phyloP scores from a whole-genome alignment of 2,797 vertebrate genomes.

The Crenichthys baileyi region DNA sequence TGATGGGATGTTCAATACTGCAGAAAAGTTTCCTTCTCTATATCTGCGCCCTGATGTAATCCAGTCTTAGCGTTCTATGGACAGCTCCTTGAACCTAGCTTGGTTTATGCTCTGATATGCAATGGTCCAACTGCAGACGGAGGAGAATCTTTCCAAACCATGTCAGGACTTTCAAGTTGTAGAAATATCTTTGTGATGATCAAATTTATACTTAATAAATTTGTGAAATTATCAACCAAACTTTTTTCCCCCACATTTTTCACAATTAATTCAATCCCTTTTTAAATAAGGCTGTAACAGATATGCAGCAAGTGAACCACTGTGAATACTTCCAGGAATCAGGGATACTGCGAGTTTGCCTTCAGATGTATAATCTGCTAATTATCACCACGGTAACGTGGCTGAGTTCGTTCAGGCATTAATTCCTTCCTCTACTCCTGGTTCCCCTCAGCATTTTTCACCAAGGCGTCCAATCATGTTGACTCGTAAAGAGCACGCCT shows the following conservation, averaged over 20 bases:
- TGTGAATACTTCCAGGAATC: neutral
- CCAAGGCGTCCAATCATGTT: conserved; percentile 11
- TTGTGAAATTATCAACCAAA: too few relatives aligned
- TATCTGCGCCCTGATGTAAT: neutral
- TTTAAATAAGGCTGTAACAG: neutral
- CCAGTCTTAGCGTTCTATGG: too few relatives aligned
- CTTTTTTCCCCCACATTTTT: too few relatives aligned
- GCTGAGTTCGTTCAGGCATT: conserved; percentile 40
- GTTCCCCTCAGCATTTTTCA: conserved; percentile 27
- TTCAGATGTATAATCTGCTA: conserved; percentile 30
- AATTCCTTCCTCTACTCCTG: conserved; percentile 38
- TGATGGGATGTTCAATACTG: neutral
- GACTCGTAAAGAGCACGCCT: conserved; percentile 34
- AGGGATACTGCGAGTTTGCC: neutral
- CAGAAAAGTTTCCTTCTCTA: neutral
- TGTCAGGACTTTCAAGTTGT: too few relatives aligned
- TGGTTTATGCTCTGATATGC: neutral
- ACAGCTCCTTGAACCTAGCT: too few relatives aligned
- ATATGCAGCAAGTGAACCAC: neutral
- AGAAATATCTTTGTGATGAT: too few relatives aligned
- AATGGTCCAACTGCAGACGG: neutral
- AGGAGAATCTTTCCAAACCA: neutral
- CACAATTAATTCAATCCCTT: neutral
- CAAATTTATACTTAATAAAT: too few relatives aligned
- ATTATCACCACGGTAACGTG: conserved; percentile 61